These are phyloP conservation scores for Lophius americanus DNA, from an alignment of 2,797 vertebrate genomes.

Conservation along the genomic window DNA sequence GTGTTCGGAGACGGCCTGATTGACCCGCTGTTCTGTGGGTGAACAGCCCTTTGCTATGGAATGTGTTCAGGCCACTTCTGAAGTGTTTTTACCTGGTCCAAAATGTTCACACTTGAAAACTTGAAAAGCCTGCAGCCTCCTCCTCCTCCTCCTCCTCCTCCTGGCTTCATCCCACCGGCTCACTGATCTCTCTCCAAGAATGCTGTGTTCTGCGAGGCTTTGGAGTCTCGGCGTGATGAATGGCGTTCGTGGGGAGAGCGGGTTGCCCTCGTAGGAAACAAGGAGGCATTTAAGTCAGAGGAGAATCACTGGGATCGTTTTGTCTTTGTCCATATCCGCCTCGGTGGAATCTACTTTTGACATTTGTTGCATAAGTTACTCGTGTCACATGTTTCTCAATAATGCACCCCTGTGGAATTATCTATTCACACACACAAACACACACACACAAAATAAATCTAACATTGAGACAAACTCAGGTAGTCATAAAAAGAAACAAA, in stretches of 20 bases:
- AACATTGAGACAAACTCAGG: too few relatives aligned
- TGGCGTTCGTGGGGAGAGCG: not conserved
- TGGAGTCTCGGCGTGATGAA: not conserved
- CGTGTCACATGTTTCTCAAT: not conserved
- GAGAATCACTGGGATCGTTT: not conserved
- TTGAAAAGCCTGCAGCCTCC: conserved; percentile 6
- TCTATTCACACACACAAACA: too few relatives aligned
- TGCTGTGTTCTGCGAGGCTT: not conserved
- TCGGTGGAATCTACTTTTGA: not conserved
- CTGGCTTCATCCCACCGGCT: conserved; percentile 6
- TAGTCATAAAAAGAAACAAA: too few relatives aligned
- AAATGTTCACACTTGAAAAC: not conserved
- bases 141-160: not conserved
- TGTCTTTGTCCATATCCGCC: too few relatives aligned
- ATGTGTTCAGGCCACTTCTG: not conserved
- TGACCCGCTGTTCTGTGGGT: not conserved
- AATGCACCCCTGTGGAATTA: too few relatives aligned
- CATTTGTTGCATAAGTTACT: not conserved
- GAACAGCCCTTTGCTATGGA: not conserved
- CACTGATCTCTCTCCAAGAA: conserved; percentile 2
- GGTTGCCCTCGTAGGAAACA: not conserved
- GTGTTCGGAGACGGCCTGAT: not conserved
- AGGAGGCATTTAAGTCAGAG: not conserved
- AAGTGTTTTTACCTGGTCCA: conserved; percentile 2
- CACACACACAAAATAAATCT: too few relatives aligned